Percentiles rank a stretch among this genome's conserved stretches.
phyloP scores from a whole-genome alignment of 2,797 vertebrate genomes.

The Adelosebastes latens region DNA sequence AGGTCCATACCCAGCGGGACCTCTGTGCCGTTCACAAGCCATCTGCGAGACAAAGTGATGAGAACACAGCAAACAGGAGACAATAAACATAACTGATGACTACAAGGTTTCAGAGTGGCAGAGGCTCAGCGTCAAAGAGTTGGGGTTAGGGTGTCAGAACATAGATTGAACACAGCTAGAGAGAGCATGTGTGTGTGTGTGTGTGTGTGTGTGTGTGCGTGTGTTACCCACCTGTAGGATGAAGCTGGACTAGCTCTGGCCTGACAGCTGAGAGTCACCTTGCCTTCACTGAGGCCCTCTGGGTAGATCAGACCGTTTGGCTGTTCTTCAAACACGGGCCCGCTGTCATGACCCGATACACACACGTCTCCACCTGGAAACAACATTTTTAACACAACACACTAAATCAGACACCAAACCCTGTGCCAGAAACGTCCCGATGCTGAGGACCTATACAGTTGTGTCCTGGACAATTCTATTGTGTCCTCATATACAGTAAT shows the following conservation, averaged over 20 bases:
- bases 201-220: slow-evolving; percentile 13
- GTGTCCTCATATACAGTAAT: background rate
- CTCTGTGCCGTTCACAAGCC: slow-evolving; percentile 94
- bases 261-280: slow-evolving; percentile 89
- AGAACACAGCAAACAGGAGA: background rate
- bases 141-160: background rate
- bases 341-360: slow-evolving; percentile 85
- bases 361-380: slow-evolving; percentile 85
- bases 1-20: slow-evolving; percentile 86
- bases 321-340: slow-evolving; percentile 95
- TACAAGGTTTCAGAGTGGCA: background rate
- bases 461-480: background rate
- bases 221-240: slow-evolving; percentile 87
- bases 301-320: slow-evolving; percentile 91
- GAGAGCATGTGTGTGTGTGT: background rate
- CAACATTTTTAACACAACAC: background rate
- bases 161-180: background rate
- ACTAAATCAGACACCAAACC: background rate
- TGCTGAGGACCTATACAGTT: background rate
- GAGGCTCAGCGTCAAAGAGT: no score
- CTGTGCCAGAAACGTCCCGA: background rate
- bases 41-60: slow-evolving; percentile 77
- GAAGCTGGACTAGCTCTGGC: slow-evolving; percentile 92
- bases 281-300: slow-evolving; percentile 91
- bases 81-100: background rate